Evolutionary conservation across 35 echinoderm and acorn worm species (phyloP).

Genomic region (Heliocidaris erythrogramma): DNA sequence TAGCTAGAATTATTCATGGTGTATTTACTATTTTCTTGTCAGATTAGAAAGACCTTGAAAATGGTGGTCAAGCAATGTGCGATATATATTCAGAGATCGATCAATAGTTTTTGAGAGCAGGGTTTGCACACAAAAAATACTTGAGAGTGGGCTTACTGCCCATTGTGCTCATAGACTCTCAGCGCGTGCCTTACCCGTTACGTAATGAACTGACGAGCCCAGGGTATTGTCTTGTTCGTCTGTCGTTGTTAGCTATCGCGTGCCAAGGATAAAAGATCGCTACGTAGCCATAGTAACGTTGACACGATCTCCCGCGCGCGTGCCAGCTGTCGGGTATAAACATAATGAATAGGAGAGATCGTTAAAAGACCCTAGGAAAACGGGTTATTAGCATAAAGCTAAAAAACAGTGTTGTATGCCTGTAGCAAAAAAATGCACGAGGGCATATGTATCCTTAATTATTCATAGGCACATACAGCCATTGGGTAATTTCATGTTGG

Average conservation of each 20-base stretch:
- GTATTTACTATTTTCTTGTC: no score
- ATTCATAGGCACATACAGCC: not conserved
- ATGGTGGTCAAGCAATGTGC: no score
- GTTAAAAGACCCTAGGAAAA: not conserved
- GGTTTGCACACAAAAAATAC: not conserved
- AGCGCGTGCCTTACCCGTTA: not conserved
- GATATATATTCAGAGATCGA: no score
- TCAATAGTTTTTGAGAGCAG: not conserved
- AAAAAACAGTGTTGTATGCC: not conserved
- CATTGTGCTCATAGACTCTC: not conserved
- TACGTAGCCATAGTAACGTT: not conserved
- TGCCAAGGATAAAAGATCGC: not conserved
- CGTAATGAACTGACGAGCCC: not conserved
- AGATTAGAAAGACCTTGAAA: no score
- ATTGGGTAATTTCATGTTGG: not conserved
- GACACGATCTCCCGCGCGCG: not conserved
- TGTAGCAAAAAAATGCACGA: not conserved
- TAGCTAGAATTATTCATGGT: no score
- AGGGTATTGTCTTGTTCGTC: not conserved
- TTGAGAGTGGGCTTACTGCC: not conserved
- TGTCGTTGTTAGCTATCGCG: not conserved
- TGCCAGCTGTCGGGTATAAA: conserved; percentile 6
- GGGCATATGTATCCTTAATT: not conserved
- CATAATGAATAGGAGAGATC: not conserved
- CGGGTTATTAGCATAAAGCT: not conserved